Conservation (phyloP, 1,140 invertebrate genomes). For the Drosophila punjabiensis region DNA sequence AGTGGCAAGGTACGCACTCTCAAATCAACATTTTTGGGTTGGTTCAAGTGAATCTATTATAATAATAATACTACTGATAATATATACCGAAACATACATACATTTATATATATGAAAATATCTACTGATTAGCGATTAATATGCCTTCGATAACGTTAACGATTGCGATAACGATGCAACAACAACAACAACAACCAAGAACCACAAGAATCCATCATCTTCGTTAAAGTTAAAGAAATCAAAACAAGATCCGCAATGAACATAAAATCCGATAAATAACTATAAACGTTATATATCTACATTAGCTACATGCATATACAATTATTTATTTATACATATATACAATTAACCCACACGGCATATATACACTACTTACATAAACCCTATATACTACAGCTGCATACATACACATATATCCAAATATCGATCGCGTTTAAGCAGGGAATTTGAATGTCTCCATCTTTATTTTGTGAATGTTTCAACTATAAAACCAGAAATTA, state of each 20-base stretch:
- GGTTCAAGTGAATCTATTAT: conserved; percentile 87
- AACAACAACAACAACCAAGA: conserved; percentile 49
- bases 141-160: conserved; percentile 71
- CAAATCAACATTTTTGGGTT: conserved; percentile 89
- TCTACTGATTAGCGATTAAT: conserved; percentile 73
- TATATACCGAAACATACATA: conserved; percentile 67
- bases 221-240: conserved; percentile 42
- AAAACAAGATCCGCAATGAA: conserved; percentile 27
- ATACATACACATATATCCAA: conserved; percentile 21
- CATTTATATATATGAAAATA: conserved; percentile 58
- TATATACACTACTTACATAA: conserved; percentile 40
- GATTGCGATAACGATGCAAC: conserved; percentile 55
- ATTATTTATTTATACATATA: conserved; percentile 52
- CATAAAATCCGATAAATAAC: conserved; percentile 46
- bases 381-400: conserved; percentile 33
- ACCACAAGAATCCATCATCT: conserved; percentile 56
- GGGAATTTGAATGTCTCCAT: conserved; percentile 1
- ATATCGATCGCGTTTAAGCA: conserved; percentile 20
- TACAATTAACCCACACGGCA: conserved; percentile 53
- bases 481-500: neutral
- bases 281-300: conserved; percentile 51
- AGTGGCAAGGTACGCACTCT: conserved; percentile 89
- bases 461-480: neutral
- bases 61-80: conserved; percentile 72
- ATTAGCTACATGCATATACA: conserved; percentile 45